Evolutionary conservation across 2,888 invertebrate genomes (phyloP), one percentile per base, ranked within the genome.

Genomic region (Drosophila meridionalis): DNA sequence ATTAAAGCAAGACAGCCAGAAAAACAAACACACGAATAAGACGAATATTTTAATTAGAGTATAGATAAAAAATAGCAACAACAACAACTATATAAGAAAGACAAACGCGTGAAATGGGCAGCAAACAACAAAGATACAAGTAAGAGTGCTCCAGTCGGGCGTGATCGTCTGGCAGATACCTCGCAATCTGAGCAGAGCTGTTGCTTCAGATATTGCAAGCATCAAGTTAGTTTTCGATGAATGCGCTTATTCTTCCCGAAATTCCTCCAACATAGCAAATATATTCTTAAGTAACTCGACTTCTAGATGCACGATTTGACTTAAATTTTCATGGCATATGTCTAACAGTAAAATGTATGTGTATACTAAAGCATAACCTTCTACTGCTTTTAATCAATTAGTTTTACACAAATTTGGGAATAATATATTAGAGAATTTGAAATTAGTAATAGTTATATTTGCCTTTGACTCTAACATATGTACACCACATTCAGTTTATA

Each of bases 41-140:
- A 83, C 78, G 88, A 86, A 85, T 89, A 89, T 89, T 89, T 89
- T 89, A 89, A 89, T 89, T 89, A 89, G 90, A 89, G 90, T 90
- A 86, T 85, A 90, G 81, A 82, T 89, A 89, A 87, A 89, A 90
- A 75, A 85, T 64, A 70, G 75, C 76, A 83, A 71, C 60, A 84
- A 75, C 67, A 89, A 73, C 66, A 56, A 56, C 56, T 56, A 43
- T 9, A 57, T 12, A 53, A 9, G 38, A 70, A 61, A 56, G 32
- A 55, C 59, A 71, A 59, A 58, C 14, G 53, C 45, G 56, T 34
- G 57, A 62, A 62, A 73, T 56, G 38, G 62, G 50, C 87, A 85
- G 12, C 43, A 11, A 32, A 57, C 87, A 83, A 45, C 20, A 11
- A 57, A 42, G 6, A 52, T 20, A 34, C 32, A 52, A 34, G 50